Percentiles rank a stretch among this genome's conserved stretches.
Conservation (phyloP, 2,113 vertebrate species). For the Cisticola juncidis region DNA sequence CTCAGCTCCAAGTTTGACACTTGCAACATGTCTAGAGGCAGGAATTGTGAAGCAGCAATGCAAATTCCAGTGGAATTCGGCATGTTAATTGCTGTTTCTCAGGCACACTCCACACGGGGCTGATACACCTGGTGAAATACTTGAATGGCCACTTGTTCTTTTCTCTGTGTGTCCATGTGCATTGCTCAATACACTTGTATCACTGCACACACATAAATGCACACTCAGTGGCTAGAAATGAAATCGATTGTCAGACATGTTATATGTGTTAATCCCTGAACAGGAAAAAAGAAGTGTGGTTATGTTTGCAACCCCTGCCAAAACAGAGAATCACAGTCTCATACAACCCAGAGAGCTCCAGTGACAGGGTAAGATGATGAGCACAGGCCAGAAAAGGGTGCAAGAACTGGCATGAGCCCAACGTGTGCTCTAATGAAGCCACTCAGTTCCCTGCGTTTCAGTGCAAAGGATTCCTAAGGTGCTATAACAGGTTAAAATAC, state of each 20-base stretch:
- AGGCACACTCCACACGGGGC: not conserved
- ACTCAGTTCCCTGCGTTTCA: not conserved
- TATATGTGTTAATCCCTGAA: not conserved
- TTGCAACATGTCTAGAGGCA: not conserved
- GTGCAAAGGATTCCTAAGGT: not conserved
- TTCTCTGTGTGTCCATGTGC: not conserved
- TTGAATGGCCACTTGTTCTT: not conserved
- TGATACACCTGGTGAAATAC: not conserved
- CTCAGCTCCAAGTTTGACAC: not conserved
- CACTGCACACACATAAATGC: not conserved
- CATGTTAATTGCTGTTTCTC: not conserved
- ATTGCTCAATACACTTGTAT: not conserved
- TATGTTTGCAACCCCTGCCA: not conserved
- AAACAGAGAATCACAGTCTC: not conserved
- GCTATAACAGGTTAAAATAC: not conserved
- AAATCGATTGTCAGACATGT: accelerated
- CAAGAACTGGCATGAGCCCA: not conserved
- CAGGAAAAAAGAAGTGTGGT: not conserved
- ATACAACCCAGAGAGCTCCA: not conserved
- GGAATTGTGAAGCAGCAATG: not conserved
- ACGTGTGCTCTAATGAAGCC: not conserved
- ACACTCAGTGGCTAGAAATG: not conserved
- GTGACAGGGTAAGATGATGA: not conserved
- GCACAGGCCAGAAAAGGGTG: not conserved
- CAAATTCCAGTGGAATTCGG: not conserved